Evolutionary conservation across 2,113 vertebrate species (phyloP).

Genomic region (Pantherophis guttatus): DNA sequence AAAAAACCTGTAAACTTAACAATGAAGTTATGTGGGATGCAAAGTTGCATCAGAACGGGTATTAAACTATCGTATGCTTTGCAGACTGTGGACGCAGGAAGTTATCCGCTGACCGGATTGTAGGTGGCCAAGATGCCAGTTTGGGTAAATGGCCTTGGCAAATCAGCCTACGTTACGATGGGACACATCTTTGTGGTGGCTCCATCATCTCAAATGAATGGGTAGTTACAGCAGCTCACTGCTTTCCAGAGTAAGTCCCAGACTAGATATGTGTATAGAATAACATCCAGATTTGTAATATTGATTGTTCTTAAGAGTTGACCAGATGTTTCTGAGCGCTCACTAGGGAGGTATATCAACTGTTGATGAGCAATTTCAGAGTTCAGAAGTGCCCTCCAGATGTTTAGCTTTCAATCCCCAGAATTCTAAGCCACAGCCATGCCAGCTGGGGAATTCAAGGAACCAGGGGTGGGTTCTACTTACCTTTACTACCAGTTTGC

Average conservation of each 20-base stretch:
- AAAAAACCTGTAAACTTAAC: no score
- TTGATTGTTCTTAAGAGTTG: neutral
- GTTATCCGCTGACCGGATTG: slow-evolving; percentile 81
- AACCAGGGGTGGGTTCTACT: neutral
- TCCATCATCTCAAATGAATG: slow-evolving; percentile 85
- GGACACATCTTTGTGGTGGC: slow-evolving; percentile 84
- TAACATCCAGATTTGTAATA: neutral
- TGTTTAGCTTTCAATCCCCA: neutral
- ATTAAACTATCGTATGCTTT: neutral
- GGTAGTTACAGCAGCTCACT: slow-evolving; percentile 87
- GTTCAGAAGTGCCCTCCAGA: neutral
- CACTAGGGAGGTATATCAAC: neutral
- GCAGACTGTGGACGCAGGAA: slow-evolving; percentile 85
- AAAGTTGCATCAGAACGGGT: neutral
- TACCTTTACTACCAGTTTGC: no score
- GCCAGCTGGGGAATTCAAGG: neutral
- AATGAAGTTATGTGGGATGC: neutral
- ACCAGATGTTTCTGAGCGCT: neutral
- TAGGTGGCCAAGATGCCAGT: slow-evolving; percentile 80
- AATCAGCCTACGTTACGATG: slow-evolving; percentile 85
- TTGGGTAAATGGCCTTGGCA: slow-evolving; percentile 89
- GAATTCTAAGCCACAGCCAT: neutral
- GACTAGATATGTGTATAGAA: neutral
- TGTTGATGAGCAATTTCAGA: neutral
- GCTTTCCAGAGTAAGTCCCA: slow-evolving; percentile 83